Percentiles rank a stretch among this genome's conserved stretches.
Evolutionary conservation across 2,888 invertebrate species (phyloP).

Genomic region (Meloe dianella): DNA sequence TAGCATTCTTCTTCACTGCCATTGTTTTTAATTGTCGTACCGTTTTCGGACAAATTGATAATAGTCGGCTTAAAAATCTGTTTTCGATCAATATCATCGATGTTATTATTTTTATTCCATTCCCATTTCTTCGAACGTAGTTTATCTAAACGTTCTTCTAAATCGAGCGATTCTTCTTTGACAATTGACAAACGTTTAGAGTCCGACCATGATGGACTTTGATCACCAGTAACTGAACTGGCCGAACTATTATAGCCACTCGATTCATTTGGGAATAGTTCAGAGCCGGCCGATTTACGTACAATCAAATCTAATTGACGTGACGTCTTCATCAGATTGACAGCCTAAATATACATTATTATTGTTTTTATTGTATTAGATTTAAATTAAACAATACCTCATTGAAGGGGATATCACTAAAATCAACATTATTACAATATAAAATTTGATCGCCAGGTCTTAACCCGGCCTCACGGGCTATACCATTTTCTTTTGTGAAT

Average conservation of each 20-base stretch:
- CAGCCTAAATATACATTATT: conserved; percentile 65
- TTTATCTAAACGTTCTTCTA: conserved; percentile 62
- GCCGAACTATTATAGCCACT: conserved; percentile 85
- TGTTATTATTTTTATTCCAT: conserved; percentile 63
- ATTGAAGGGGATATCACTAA: conserved; percentile 78
- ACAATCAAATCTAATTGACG: conserved; percentile 78
- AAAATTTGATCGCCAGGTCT: conserved; percentile 91
- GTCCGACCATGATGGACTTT: conserved; percentile 72
- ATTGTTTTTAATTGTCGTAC: conserved; percentile 72
- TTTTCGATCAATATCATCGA: conserved; percentile 65
- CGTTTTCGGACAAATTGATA: conserved; percentile 74
- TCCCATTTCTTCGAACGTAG: conserved; percentile 53
- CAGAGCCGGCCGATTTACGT: conserved; percentile 78
- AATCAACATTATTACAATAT: conserved; percentile 84
- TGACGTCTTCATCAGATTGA: conserved; percentile 79
- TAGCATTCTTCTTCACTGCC: conserved; percentile 53
- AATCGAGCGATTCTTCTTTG: conserved; percentile 71
- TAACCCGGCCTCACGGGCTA: conserved; percentile 86
- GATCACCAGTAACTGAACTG: conserved; percentile 80
- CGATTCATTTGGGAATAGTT: conserved; percentile 81
- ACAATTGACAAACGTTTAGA: conserved; percentile 74
- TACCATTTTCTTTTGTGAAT: conserved; percentile 87
- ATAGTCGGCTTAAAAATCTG: conserved; percentile 72
- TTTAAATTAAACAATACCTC: conserved; percentile 64
- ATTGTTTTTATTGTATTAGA: conserved; percentile 20